A percentile compares a stretch with the other conserved stretches of the same genome.
These are phyloP conservation scores for Cottoperca gobio DNA, from an alignment of 2,797 vertebrate species.

Conservation along the genomic window DNA sequence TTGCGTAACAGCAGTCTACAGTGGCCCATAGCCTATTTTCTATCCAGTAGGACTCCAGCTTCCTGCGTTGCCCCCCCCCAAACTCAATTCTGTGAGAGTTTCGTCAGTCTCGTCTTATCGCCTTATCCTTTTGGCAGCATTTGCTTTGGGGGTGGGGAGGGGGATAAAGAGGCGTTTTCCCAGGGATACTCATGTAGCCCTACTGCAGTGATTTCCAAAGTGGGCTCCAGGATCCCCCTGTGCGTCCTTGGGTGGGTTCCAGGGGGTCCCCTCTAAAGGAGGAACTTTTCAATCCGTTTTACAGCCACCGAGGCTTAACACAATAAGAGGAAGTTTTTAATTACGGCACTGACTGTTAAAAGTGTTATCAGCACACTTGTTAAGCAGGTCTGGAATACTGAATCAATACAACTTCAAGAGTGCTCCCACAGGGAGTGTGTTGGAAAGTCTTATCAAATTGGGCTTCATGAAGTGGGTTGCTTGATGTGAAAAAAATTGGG, in stretches of 20 bases:
- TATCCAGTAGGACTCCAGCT: constrained; percentile 32
- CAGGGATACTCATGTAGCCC: constrained; percentile 46
- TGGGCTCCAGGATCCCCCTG: constrained; percentile 19
- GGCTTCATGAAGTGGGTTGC: not conserved
- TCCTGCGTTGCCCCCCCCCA: constrained; percentile 18
- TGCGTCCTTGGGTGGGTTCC: constrained; percentile 29
- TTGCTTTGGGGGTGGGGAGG: constrained; percentile 58
- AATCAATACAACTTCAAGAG: not conserved
- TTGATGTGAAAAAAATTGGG: constrained; percentile 4
- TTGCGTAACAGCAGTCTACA: constrained; percentile 62
- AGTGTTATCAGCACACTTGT: constrained; percentile 29
- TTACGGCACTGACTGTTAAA: not conserved
- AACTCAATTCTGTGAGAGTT: constrained; percentile 61
- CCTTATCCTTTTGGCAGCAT: constrained; percentile 68
- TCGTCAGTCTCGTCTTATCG: constrained; percentile 64
- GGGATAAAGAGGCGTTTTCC: constrained; percentile 61
- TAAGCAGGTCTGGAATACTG: not conserved
- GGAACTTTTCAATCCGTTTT: not conserved
- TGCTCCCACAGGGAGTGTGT: constrained; percentile 6
- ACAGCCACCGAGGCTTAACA: not conserved
- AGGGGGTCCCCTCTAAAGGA: constrained; percentile 18
- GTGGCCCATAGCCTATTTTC: constrained; percentile 48
- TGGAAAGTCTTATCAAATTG: not conserved
- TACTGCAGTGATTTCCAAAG: constrained; percentile 50
- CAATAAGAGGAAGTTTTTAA: not conserved